Percentiles rank a stretch among this genome's conserved stretches.
Conservation (phyloP, 2,113 vertebrate species). For the Paradoxurus hermaphroditus region DNA sequence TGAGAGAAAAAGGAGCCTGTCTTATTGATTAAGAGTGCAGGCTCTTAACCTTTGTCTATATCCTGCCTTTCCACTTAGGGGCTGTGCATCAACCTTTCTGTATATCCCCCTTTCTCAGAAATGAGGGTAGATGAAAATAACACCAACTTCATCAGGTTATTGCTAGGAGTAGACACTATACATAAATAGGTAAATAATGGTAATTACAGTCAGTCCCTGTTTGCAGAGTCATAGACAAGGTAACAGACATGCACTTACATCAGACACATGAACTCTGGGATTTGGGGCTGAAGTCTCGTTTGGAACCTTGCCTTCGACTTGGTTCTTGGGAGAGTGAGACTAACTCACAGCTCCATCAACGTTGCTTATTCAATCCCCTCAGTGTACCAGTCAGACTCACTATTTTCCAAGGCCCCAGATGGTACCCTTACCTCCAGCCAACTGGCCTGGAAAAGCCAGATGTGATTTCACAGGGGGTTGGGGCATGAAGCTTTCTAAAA, state of each 20-base stretch:
- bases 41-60: not conserved
- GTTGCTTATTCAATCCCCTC: not conserved
- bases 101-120: not conserved
- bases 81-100: not conserved
- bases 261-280: not conserved
- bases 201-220: not conserved
- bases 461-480: slow-evolving; percentile 28
- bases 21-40: not conserved
- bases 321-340: not conserved
- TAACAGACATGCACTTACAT: not conserved
- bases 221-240: not conserved
- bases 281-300: not conserved
- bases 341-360: not conserved
- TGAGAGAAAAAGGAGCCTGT: not conserved
- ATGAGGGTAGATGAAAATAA: not conserved
- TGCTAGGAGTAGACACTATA: not conserved
- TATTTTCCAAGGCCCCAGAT: slow-evolving; percentile 11
- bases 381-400: not conserved
- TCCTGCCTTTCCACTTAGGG: not conserved
- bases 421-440: not conserved
- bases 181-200: not conserved
- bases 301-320: not conserved
- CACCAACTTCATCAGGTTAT: not conserved
- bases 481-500: not conserved
- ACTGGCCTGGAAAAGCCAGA: slow-evolving; percentile 8